Percentiles rank a stretch among this genome's conserved stretches.
Conservation (phyloP, 2,113 vertebrate genomes). For the Spermophilus dauricus region DNA sequence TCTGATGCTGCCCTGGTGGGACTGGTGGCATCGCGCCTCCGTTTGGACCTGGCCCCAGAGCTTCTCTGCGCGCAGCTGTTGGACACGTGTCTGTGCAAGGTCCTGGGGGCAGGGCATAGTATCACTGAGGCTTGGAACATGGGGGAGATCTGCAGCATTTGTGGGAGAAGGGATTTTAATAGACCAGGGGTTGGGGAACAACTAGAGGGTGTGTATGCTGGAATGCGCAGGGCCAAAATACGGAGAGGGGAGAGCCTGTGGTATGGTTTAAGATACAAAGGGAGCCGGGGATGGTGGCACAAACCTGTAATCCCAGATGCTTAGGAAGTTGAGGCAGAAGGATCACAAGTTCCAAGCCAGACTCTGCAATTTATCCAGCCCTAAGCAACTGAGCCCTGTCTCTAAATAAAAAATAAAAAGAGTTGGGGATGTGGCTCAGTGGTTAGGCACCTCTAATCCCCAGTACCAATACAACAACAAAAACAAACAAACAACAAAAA, state of each 20-base stretch:
- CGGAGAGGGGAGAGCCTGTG: not conserved
- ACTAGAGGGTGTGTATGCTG: not conserved
- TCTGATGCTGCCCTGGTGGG: constrained; percentile 89
- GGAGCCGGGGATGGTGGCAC: not conserved
- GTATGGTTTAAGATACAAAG: not conserved
- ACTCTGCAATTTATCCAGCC: too few species aligned
- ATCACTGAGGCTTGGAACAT: not conserved
- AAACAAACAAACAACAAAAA: not conserved
- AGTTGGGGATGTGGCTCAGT: too few species aligned
- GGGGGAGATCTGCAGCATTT: not conserved
- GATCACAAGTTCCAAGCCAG: too few species aligned
- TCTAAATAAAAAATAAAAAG: too few species aligned
- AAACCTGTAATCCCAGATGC: too few species aligned
- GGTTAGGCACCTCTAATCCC: too few species aligned
- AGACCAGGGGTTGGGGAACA: too few species aligned
- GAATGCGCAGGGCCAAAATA: not conserved
- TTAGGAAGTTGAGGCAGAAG: too few species aligned
- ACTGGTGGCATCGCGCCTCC: constrained; percentile 89
- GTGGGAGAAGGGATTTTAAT: not conserved
- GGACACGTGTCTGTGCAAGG: constrained; percentile 93
- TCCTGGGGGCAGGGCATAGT: constrained; percentile 58
- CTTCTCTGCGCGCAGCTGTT: constrained; percentile 91
- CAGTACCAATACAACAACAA: too few species aligned
- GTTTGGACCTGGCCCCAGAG: constrained; percentile 88
- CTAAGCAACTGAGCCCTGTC: too few species aligned